Base-by-base conservation (phyloP, 1,140 invertebrate species). In the Ctenoplectra terminalis region DNA sequence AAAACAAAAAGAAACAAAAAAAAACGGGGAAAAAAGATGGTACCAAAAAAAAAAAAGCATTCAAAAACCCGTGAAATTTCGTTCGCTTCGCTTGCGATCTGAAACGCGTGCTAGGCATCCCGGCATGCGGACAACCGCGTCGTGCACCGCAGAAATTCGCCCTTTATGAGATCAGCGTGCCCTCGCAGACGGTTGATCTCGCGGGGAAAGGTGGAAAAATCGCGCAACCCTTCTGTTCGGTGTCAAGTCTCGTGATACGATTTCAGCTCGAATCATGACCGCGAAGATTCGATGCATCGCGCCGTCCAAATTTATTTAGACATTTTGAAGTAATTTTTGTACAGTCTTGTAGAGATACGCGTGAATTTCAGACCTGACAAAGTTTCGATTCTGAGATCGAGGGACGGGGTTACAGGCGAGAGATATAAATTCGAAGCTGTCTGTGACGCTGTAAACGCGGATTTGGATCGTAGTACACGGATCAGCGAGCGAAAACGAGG, bases 131-230 rank as follows among this genome's bases (percentile, higher is more conserved):
- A 64, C 52, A 48, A 72, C 48, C 64, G 29, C 48, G 29, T 34
- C 56, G 56, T 48, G 23, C 50, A 50, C 29, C 29, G 13, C 31
- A 56, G 52, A 46, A 83, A 81, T 81, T 61, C 78, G 43, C 7
- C 26, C 70, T 58, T 82, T 66, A 72, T 78, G 37, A 83, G 71
- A 84, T 78, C 67, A 60, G 67, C 46, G 67, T 72, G 67, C 34
- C 48, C 48, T 15, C 43, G 50, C 26, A 50, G 15, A 17, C 34
- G 23, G 23, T 63, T 6, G 60, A 63, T n/a, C 60, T 13, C 34
- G 13, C 1, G 11, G 34, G 3, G 48, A 48, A 67, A 43, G 37
- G 70, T 58, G 50, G 48, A 71, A 67, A 72, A 40, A 29, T 52
- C 58, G 31, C 46, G 37, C 52, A 9, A 13, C 34, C 23, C 11